Base-by-base conservation (phyloP, 2,797 vertebrate genomes). In the Poeciliopsis infans region DNA sequence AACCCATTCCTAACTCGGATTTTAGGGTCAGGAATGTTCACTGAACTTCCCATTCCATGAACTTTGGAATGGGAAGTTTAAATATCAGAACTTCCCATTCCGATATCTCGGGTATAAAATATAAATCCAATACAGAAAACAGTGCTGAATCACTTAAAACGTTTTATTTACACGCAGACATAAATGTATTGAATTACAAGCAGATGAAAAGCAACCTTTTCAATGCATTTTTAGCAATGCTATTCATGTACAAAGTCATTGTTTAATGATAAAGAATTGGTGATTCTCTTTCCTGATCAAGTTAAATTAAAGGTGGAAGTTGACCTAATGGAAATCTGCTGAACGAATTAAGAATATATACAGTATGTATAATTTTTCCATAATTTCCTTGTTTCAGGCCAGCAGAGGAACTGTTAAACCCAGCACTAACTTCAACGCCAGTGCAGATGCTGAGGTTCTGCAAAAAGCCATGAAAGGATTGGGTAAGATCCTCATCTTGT, bases 391-490 rank as follows among this genome's bases (percentile, higher is more conserved):
- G 39, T 76, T 80, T 16, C 89, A 96, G 96, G 93, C 95, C 87
- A 53, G 64, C 91, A 92, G 85, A 94, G 95, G 95, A 91, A 95
- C 92, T 1, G 88, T 99, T 41, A 96, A 94, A 79, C 87, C 96
- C 80, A 95, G 95, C 1, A 59, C 88, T 78, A 96, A 95, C 85
- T 99, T 99, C 87, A 96, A 97, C 5, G 96, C 96, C 86, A 96
- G 92, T 77, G 91, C 92, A 11, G 98, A 99, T 89, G 97, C 98
- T 1, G 96, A 97, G 85, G 82, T 89, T 53, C 96, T 98, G 79
- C 93, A 96, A 55, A 97, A 97, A 76, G 96, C 97, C 83, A 98
- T 98, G 97, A 97, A 98, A 85, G 97, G 97, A 77, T 77, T 98
- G 23, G 97, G 97, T 98, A 95, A 96, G 92, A 80, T 57, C 79